These are phyloP conservation scores for Hipposideros armiger DNA, from an alignment of 2,113 vertebrate genomes.

Conservation along the genomic window DNA sequence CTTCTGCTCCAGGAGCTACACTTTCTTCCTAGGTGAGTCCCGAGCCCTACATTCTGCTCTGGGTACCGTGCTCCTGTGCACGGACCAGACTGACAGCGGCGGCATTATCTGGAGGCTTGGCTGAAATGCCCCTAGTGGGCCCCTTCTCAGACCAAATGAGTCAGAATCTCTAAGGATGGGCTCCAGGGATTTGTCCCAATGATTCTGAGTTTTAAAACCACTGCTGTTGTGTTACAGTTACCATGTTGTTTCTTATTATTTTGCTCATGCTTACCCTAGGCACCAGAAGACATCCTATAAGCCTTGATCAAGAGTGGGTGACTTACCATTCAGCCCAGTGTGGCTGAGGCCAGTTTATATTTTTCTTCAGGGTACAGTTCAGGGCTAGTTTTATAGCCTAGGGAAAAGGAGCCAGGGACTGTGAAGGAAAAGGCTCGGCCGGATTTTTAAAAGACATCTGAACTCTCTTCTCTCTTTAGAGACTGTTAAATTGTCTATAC, in stretches of 20 bases:
- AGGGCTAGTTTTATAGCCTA: neutral
- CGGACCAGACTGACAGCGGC: neutral
- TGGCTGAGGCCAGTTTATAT: neutral
- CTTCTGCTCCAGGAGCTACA: neutral
- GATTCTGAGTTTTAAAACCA: neutral
- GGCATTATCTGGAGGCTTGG: neutral
- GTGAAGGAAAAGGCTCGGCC: neutral
- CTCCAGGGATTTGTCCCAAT: neutral
- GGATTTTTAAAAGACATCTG: neutral
- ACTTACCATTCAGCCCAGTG: neutral
- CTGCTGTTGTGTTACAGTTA: neutral
- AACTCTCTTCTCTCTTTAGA: neutral
- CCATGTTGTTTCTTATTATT: neutral
- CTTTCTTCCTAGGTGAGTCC: neutral
- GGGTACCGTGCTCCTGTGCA: neutral
- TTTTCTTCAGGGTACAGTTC: neutral
- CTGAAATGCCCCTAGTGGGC: neutral
- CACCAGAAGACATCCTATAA: neutral
- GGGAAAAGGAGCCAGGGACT: neutral
- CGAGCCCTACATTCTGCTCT: neutral
- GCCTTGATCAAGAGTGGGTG: neutral
- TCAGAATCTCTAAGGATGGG: neutral
- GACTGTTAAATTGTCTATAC: neutral
- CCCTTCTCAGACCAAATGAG: neutral
- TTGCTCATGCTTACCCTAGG: neutral